Evolutionary conservation across 2,797 vertebrate species (phyloP).

Genomic region (Rhabdomys pumilio): DNA sequence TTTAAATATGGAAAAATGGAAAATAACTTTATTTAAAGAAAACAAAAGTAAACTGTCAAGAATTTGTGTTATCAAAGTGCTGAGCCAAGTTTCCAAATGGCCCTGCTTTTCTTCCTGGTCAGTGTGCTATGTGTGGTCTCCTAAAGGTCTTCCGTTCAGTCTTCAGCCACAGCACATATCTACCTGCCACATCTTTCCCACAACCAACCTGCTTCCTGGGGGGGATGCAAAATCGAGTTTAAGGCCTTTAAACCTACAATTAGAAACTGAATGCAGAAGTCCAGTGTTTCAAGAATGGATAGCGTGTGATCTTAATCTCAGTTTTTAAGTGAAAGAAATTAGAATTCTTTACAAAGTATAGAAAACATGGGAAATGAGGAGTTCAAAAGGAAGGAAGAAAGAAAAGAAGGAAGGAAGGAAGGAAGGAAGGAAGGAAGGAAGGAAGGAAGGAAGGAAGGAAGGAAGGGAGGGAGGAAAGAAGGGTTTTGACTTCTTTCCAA

Average conservation of each 20-base stretch:
- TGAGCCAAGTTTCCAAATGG: not conserved
- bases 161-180: not conserved
- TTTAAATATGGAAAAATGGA: slow-evolving; percentile 43
- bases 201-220: slow-evolving; percentile 4
- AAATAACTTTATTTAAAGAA: slow-evolving; percentile 17
- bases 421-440: not conserved
- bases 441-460: not conserved
- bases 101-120: not conserved
- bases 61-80: slow-evolving; percentile 12
- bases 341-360: slow-evolving; percentile 22
- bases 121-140: not conserved
- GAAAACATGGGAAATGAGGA: not conserved
- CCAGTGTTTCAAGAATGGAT: not conserved
- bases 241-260: slow-evolving; percentile 27
- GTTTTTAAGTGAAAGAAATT: slow-evolving; percentile 14
- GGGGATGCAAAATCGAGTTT: slow-evolving; percentile 31
- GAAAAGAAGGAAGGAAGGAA: not conserved
- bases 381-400: not conserved
- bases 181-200: not conserved
- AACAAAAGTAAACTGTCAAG: not conserved
- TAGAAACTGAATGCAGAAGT: not conserved
- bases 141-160: not conserved
- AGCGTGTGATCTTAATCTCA: slow-evolving; percentile 34
- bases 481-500: not conserved
- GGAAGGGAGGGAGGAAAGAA: not conserved